Evolutionary conservation across 2,113 vertebrate genomes (phyloP), one percentile per base, ranked within the genome.

Genomic region (Amphiprion ocellaris): DNA sequence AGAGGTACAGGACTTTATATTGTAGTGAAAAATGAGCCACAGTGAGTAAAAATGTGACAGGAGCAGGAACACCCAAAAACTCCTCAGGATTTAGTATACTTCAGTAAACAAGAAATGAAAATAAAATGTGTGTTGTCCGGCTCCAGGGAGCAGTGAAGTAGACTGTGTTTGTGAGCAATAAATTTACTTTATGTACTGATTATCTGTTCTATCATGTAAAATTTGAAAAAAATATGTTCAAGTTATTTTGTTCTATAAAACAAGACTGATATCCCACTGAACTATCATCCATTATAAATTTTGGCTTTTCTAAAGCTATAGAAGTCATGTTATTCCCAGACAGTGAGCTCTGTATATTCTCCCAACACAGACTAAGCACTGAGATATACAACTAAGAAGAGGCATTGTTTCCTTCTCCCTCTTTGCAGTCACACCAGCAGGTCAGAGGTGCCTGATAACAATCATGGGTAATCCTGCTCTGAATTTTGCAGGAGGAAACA

Each of bases 391-490:
- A 17, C 67, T 72, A 61, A 86, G 65, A 84, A 61, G 64, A 87
- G 76, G n/a, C 55, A 49, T 72, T 33, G 67, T 82, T 85, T 86
- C 80, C 56, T 61, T 85, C 82, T 74, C 75, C 49, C 44, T 68
- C 39, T 66, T 74, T 81, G 23, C 37, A 41, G 60, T 58, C 77
- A n/a, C 33, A 49, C 33, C 70, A 69, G 54, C 33, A 69, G 77
- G 50, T 77, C 69, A 83, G 54, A 14, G 75, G 69, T 75, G 56
- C 47, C 62, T 77, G 82, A 86, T 82, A 90, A 81, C 77, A 77
- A 83, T 85, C 73, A 49, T 66, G 69, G 28, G 72, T 82, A 79
- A 75, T 74, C 55, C 26, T 70, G 16, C 77, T 66, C 70, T 75
- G 14, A 79, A 65, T 61, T 64, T 49, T 82, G 50, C 41, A 63